Evolutionary conservation across 2,888 invertebrate genomes (phyloP).

Genomic region (Synanthedon myopaeformis): DNA sequence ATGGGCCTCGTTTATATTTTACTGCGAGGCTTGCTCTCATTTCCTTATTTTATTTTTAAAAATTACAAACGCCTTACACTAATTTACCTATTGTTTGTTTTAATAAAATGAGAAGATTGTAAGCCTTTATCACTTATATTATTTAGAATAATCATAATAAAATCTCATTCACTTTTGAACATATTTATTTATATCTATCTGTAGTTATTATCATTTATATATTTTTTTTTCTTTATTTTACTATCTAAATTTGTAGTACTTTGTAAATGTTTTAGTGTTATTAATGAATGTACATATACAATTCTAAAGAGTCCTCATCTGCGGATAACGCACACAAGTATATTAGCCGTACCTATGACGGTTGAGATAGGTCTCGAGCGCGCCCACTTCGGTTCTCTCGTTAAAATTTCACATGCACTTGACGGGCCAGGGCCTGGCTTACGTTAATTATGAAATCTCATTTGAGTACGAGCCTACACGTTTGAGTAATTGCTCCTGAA

Average conservation of each 20-base stretch:
- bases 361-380: slow-evolving; percentile 47
- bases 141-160: too few relatives aligned
- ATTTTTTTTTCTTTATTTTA: too few relatives aligned
- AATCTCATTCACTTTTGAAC: too few relatives aligned
- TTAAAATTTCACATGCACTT: slow-evolving; percentile 69
- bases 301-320: neutral
- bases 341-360: neutral
- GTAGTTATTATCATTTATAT: too few relatives aligned
- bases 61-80: neutral
- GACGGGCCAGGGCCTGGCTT: slow-evolving; percentile 59
- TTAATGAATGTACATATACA: neutral
- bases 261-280: neutral
- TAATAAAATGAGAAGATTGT: too few relatives aligned
- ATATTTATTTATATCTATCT: too few relatives aligned
- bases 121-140: too few relatives aligned
- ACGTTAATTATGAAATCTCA: slow-evolving; percentile 70
- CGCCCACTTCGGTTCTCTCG: slow-evolving; percentile 39
- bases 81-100: neutral
- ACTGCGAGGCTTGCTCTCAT: slow-evolving; percentile 30
- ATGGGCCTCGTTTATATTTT: slow-evolving; percentile 46
- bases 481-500: slow-evolving; percentile 59
- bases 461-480: slow-evolving; percentile 57
- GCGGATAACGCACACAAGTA: neutral
- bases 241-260: too few relatives aligned
- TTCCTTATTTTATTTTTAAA: slow-evolving; percentile 27